Evolutionary conservation across 2,797 vertebrate genomes (phyloP).

Genomic region (Aphelocoma californica): DNA sequence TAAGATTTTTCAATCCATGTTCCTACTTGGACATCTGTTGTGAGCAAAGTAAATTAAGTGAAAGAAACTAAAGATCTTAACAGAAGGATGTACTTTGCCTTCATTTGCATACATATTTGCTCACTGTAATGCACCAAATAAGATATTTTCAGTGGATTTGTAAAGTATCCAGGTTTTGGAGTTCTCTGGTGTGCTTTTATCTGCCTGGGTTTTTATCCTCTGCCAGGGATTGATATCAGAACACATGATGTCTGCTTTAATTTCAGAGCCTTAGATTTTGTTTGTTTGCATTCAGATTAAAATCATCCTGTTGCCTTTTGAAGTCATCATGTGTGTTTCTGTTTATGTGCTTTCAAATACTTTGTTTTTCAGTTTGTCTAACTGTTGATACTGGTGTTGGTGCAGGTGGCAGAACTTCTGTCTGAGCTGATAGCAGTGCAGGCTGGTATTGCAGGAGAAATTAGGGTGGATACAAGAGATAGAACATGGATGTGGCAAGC

Average conservation of each 20-base stretch:
- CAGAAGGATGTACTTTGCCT: not conserved
- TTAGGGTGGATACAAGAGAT: not conserved
- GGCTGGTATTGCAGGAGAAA: not conserved
- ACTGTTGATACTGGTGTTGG: not conserved
- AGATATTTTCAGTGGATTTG: not conserved
- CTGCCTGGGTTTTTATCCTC: conserved; percentile 12
- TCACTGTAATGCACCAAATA: not conserved
- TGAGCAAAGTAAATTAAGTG: not conserved
- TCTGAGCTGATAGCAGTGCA: not conserved
- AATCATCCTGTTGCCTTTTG: conserved; percentile 45
- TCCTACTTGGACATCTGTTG: not conserved
- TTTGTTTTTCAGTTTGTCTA: not conserved
- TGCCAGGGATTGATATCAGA: not conserved
- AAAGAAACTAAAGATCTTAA: not conserved
- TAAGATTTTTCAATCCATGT: not conserved
- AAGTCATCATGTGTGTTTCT: not conserved
- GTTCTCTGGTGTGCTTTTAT: not conserved
- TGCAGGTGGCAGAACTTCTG: not conserved
- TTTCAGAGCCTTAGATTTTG: not conserved
- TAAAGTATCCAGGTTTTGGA: not conserved
- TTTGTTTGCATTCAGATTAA: conserved; percentile 48
- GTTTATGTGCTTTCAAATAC: not conserved
- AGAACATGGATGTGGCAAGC: not conserved
- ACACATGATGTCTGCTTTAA: not conserved
- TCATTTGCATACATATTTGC: not conserved